Evolutionary conservation across 2,888 invertebrate genomes (phyloP).

Genomic region (Stenotaenia linearis): DNA sequence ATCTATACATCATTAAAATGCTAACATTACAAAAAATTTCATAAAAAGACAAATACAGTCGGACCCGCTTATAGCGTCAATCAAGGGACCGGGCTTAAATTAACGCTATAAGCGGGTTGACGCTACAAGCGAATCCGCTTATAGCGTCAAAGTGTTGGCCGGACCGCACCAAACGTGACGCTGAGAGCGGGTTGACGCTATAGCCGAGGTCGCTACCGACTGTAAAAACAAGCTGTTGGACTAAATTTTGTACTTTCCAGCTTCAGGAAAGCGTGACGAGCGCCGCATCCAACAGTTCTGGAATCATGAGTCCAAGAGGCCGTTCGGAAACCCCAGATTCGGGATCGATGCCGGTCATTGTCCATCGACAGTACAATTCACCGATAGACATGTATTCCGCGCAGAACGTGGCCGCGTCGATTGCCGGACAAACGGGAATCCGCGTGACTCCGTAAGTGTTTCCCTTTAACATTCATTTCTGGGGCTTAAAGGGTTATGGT

Average conservation of each 20-base stretch:
- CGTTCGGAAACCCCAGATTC: conserved; percentile 36
- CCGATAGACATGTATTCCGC: conserved; percentile 79
- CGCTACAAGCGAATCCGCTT: no score
- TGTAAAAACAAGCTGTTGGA: no score
- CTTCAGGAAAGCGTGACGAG: conserved; percentile 34
- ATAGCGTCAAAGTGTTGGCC: no score
- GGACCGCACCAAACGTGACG: no score
- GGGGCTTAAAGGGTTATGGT: conserved; percentile 21
- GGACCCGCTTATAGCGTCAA: no score
- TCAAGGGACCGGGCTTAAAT: no score
- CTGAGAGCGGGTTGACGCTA: no score
- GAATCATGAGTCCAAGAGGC: conserved; percentile 33
- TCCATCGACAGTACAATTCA: conserved; percentile 84
- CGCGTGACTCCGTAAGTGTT: conserved; percentile 42
- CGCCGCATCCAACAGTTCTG: conserved; percentile 35
- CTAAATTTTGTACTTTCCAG: neutral
- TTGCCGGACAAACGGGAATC: conserved; percentile 69
- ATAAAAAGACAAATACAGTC: no score
- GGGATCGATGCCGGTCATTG: conserved; percentile 52
- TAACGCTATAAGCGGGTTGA: no score
- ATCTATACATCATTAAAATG: no score
- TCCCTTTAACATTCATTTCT: neutral
- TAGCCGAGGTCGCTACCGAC: no score
- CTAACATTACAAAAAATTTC: no score
- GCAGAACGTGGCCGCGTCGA: conserved; percentile 70